Base-by-base conservation (phyloP, 2,797 vertebrate species). In the Perdix hodgsoniae region DNA sequence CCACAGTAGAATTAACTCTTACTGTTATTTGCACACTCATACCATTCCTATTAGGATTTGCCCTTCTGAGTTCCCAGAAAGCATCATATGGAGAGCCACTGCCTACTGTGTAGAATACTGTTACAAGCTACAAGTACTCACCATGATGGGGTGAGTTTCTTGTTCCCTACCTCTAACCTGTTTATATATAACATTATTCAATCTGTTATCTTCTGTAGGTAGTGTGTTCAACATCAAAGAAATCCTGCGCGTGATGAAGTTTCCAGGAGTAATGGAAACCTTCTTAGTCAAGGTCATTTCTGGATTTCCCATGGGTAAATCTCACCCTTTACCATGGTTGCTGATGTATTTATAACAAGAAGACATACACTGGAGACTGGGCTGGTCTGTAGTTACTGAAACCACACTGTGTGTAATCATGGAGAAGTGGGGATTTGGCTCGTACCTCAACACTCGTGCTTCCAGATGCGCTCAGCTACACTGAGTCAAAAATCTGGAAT, bases 241-340 rank as follows among this genome's bases (percentile, higher is more conserved):
- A 95, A 98, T 99, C 85, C 86, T 96, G 2, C 97, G 97, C 63
- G 95, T 99, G 71, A 97, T 99, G 97, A 98, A 97, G 97, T 98
- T 98, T 95, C 99, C 99, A 0, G 97, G 98, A 6, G 98, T 99
- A 39, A 94, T 89, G 63, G 97, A 97, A 12, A 97, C 98, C 47
- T 99, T 99, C 90, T 72, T 98, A 3, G 92, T 99, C 94, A 99
- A 99, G 97, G 97, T 99, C 27, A 77, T 98, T 11, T 97, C 98
- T 31, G 98, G 98, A 79, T 95, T 99, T 69, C 99, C 99, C 26
- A 92, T 98, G 95, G 99, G 99, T 99, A 97, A 98, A 91, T 91
- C 81, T 50, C 47, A 66, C 56, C 35, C 57, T 31, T 47, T 59
- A 21, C 9, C 4, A 0, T 18, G 24, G 65, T 21, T 84, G 63